phyloP scores from a whole-genome alignment of 2,797 vertebrate genomes.

The Psittacula echo region DNA sequence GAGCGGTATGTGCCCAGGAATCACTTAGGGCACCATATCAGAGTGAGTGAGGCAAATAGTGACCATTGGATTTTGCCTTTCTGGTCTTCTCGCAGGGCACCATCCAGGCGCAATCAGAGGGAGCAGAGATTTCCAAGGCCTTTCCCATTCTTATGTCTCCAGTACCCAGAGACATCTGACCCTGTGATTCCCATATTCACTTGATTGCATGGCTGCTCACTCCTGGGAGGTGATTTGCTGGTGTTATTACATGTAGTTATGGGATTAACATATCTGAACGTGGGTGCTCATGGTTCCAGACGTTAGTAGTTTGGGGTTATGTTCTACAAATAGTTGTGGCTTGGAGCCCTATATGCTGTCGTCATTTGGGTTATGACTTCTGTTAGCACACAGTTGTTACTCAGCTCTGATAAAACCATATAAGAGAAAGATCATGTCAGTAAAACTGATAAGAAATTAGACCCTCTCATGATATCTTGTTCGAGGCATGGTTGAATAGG shows the following conservation, averaged over 20 bases:
- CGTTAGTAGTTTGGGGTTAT: background rate
- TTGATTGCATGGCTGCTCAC: background rate
- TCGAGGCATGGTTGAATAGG: background rate
- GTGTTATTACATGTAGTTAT: background rate
- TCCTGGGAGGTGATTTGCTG: background rate
- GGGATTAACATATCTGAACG: background rate
- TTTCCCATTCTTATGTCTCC: background rate
- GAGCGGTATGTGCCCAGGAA: background rate
- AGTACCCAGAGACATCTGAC: background rate
- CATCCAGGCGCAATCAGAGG: background rate
- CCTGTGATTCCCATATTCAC: background rate
- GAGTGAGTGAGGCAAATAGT: accelerated
- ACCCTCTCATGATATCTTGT: background rate
- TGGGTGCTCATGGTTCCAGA: background rate
- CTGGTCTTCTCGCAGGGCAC: background rate
- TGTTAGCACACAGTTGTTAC: background rate
- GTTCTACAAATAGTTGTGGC: background rate
- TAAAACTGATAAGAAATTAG: conserved; percentile 1
- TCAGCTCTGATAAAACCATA: background rate
- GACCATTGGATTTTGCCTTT: background rate
- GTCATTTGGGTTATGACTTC: background rate
- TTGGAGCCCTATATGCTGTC: background rate
- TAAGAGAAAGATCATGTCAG: background rate
- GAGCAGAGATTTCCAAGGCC: background rate
- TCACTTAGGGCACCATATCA: accelerated